Percentiles rank a stretch among this genome's conserved stretches.
Evolutionary conservation across 2,113 vertebrate genomes (phyloP).

Genomic region (Dasyurus viverrinus): DNA sequence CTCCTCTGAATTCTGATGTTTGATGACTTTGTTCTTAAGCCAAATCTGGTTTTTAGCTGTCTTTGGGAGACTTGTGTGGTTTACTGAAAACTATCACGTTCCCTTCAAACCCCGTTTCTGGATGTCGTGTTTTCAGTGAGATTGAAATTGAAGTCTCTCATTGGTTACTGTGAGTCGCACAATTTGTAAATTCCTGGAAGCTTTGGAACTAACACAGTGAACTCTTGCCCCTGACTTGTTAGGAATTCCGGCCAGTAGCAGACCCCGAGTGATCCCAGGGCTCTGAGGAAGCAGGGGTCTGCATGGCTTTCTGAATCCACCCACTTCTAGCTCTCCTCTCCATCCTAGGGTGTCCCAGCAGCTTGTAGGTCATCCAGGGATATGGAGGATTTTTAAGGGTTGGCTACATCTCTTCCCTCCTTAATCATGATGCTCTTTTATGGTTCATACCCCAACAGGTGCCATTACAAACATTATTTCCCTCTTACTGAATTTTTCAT

Average conservation of each 20-base stretch:
- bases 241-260: fast-evolving
- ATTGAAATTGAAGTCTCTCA: neutral
- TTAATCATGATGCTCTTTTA: neutral
- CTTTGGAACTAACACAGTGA: neutral
- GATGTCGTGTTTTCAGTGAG: neutral
- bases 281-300: neutral
- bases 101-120: neutral
- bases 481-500: neutral
- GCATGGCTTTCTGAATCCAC: neutral
- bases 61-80: constrained; percentile 62
- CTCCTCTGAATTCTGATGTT: neutral
- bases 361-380: neutral
- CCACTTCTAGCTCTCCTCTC: neutral
- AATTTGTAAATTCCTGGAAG: neutral
- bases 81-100: constrained; percentile 40
- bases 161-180: neutral
- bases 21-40: neutral
- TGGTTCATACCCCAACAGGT: neutral
- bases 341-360: neutral
- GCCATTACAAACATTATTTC: neutral
- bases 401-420: neutral
- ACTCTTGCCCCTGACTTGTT: neutral
- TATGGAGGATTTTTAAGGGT: neutral
- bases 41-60: constrained; percentile 47
- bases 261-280: constrained; percentile 12